phyloP scores from a whole-genome alignment of 1,140 invertebrate genomes.

The Leguminivora glycinivorella region DNA sequence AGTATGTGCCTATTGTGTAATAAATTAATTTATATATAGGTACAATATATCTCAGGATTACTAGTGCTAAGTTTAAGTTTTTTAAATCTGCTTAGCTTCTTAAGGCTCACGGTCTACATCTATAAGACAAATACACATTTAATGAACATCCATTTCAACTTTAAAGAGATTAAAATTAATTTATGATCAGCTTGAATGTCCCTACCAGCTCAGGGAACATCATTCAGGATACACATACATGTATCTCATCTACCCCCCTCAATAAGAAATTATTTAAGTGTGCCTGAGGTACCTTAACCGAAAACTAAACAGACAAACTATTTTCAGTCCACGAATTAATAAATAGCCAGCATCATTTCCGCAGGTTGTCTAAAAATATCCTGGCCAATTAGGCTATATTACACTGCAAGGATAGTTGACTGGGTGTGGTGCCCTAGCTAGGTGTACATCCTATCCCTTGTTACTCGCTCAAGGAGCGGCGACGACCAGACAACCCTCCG shows the following conservation, averaged over 20 bases:
- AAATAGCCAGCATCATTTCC: slow-evolving; percentile 60
- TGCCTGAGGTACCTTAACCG: neutral
- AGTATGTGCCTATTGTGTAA: too few species aligned
- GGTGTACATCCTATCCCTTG: too few species aligned
- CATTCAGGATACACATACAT: neutral
- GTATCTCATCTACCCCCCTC: slow-evolving; percentile 14
- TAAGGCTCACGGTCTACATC: too few species aligned
- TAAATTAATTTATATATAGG: too few species aligned
- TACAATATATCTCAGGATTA: too few species aligned
- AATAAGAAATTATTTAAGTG: neutral
- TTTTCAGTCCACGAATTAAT: slow-evolving; percentile 33
- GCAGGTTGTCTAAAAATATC: slow-evolving; percentile 68
- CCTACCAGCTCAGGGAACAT: neutral
- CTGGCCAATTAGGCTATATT: slow-evolving; percentile 53
- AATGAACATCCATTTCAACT: too few species aligned
- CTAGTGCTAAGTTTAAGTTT: too few species aligned
- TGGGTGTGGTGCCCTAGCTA: slow-evolving; percentile 69
- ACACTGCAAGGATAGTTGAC: slow-evolving; percentile 42
- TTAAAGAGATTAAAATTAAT: neutral
- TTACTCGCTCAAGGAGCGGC: neutral
- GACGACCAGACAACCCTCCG: slow-evolving; percentile 32
- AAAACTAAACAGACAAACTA: slow-evolving; percentile 35
- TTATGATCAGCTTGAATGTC: neutral
- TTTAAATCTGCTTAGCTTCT: too few species aligned
- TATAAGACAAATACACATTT: too few species aligned